Percentiles rank a stretch among this genome's conserved stretches.
Evolutionary conservation across 2,113 vertebrate genomes (phyloP).

Genomic region (Bombycilla garrulus): DNA sequence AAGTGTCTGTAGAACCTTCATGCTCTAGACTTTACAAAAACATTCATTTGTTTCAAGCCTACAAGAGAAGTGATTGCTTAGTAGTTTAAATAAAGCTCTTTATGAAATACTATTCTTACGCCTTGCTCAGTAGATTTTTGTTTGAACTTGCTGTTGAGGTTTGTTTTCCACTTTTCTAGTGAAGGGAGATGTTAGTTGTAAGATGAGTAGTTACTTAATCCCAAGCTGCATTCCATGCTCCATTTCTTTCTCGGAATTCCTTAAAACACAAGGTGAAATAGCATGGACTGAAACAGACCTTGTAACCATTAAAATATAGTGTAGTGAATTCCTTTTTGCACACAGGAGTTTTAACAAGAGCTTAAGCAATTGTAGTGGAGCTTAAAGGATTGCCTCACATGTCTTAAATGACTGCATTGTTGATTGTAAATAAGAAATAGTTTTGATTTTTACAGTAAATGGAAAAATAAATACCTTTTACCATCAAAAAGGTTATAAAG

Average conservation of each 20-base stretch:
- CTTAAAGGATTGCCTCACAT: neutral
- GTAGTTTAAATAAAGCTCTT: neutral
- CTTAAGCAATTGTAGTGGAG: neutral
- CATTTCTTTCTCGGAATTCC: neutral
- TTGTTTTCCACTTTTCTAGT: neutral
- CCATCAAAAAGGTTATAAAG: neutral
- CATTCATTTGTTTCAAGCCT: neutral
- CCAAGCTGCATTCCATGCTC: neutral
- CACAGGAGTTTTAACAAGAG: neutral
- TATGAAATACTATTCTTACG: neutral
- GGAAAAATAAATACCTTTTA: neutral
- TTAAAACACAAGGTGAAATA: neutral
- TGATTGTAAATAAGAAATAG: neutral
- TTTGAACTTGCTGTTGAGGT: neutral
- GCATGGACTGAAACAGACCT: neutral
- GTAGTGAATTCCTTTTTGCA: neutral
- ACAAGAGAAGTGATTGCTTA: neutral
- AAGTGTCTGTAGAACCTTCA: neutral
- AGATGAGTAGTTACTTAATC: neutral
- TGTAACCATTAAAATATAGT: neutral
- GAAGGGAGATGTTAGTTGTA: neutral
- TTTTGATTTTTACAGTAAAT: neutral
- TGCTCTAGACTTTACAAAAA: neutral
- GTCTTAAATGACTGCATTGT: neutral
- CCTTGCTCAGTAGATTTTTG: neutral